Percentiles rank a stretch among this genome's conserved stretches.
phyloP scores from a whole-genome alignment of 2,888 invertebrate genomes.

The Adelognathus sp. region DNA sequence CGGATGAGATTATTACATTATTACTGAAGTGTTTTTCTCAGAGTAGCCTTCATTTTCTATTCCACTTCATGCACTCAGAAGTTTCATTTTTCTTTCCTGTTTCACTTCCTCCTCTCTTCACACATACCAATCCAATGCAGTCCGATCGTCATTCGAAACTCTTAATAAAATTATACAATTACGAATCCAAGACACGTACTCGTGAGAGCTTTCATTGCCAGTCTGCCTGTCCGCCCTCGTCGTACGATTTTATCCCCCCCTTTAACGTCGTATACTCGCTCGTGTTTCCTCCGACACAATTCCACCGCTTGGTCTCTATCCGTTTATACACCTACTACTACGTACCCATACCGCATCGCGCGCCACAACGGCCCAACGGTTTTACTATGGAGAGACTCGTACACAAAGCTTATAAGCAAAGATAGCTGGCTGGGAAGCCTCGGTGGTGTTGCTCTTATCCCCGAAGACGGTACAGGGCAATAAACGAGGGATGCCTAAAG shows the following conservation, averaged over 20 bases:
- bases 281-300: not conserved
- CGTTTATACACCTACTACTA: constrained; percentile 5
- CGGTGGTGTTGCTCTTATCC: constrained; percentile 30
- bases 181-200: constrained; percentile 59
- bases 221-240: constrained; percentile 2
- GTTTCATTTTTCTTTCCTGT: not conserved
- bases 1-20: no score
- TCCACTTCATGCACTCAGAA: no score
- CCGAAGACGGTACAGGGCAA: constrained; percentile 9
- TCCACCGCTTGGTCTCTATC: not conserved
- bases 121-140: constrained; percentile 57
- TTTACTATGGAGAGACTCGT: constrained; percentile 16
- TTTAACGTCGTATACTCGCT: not conserved
- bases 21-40: no score
- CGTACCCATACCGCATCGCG: not conserved
- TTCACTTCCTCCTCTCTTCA: constrained; percentile 39
- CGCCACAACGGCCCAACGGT: no score
- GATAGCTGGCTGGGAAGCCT: constrained; percentile 33
- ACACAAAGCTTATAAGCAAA: constrained; percentile 31
- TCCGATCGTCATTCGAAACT: constrained; percentile 65
- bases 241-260: constrained; percentile 8
- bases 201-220: constrained; percentile 30
- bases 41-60: no score
- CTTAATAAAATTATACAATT: constrained; percentile 75
- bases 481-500: constrained; percentile 20